Base-by-base conservation (phyloP, 2,797 vertebrate genomes). In the Arremon brunneinucha region DNA sequence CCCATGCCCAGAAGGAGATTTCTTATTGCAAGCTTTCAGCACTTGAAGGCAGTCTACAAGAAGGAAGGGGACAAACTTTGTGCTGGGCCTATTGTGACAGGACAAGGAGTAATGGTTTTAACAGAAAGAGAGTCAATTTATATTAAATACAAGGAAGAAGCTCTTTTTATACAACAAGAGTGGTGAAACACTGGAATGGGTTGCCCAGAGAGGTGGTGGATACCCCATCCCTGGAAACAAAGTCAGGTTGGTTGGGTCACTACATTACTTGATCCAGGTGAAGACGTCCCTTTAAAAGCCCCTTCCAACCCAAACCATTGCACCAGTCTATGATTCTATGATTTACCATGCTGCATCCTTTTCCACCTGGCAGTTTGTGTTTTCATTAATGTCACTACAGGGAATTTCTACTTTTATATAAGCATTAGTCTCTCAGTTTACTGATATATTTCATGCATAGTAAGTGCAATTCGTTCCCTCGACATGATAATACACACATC, bases 1-100 rank as follows among this genome's bases (percentile, higher is more conserved):
- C 32, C 59, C n/a, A 20, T 28, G 14, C 9, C 35, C 7, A 37
- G 78, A 57, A 85, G 26, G 26, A 26, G 30, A 46, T 60, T 59
- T 64, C 19, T 60, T 28, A 6, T 41, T 47, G 11, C 41, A 23
- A 6, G 2, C 3, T 53, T 68, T 68, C 19, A 43, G 18, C 14
- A 47, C 12, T 15, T 60, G 47, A 47, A 53, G 32, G 15, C 53
- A 16, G 30, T 5, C 35, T 56, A 5, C 14, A 35, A 63, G 35
- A 69, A 82, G 18, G 41, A 49, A 26, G 20, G 19, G 15, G 23
- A 20, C 17, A 49, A 35, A 43, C 7, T 20, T 75, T 68, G 39
- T n/a, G 16, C 15, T 0, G 2, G 11, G 6, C 11, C 27, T 49
- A 5, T 37, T 43, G 32, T 37, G 19, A 30, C 12, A 44, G 11